Conservation (phyloP, 2,797 vertebrate genomes). For the Rallus crepitans region DNA sequence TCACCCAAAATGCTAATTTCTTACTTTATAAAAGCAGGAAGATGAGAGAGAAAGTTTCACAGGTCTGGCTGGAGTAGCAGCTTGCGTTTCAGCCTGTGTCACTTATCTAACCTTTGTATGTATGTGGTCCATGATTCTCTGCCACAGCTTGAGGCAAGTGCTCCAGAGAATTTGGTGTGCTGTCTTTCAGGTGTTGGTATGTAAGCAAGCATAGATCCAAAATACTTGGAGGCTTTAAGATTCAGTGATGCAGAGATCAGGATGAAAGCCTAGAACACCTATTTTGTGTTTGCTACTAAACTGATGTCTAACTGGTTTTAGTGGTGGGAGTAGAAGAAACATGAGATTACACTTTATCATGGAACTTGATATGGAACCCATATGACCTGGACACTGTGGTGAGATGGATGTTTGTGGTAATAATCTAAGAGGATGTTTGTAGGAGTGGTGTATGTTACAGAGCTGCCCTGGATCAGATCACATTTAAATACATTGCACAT, state of each 20-base stretch:
- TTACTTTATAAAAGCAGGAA: background rate
- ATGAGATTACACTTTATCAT: background rate
- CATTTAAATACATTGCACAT: background rate
- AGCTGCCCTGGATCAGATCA: background rate
- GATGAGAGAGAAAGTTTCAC: conserved; percentile 9
- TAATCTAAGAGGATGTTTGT: conserved; percentile 36
- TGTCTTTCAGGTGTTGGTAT: background rate
- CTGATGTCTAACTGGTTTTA: background rate
- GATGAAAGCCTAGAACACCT: background rate
- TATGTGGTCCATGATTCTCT: background rate
- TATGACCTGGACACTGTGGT: background rate
- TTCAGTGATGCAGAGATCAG: background rate
- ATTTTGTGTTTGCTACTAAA: background rate
- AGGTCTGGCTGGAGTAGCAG: background rate
- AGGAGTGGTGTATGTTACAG: background rate
- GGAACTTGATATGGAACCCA: background rate
- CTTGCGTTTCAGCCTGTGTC: conserved; percentile 2
- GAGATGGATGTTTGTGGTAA: conserved; percentile 2
- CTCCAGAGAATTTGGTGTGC: background rate
- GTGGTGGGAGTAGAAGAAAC: background rate
- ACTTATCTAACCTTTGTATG: background rate
- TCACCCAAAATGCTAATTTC: background rate
- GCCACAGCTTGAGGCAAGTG: background rate
- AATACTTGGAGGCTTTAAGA: background rate
- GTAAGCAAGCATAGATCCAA: background rate